phyloP scores from a whole-genome alignment of 2,797 vertebrate genomes.

The Semotilus atromaculatus region DNA sequence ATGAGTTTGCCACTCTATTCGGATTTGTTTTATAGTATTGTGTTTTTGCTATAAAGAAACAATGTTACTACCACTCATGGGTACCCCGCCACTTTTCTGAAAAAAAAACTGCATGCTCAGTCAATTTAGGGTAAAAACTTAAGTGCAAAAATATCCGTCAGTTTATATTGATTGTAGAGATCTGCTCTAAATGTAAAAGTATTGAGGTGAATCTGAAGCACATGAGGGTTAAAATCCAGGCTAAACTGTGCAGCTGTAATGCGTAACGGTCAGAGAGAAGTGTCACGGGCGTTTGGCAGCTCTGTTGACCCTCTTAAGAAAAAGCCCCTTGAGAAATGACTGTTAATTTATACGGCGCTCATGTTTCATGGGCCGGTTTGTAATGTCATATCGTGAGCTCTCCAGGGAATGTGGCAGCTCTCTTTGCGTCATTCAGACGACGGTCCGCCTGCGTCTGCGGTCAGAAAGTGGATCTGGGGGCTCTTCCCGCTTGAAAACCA shows the following conservation, averaged over 20 bases:
- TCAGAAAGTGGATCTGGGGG: constrained; percentile 17
- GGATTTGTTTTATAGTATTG: background rate
- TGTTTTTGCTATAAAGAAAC: background rate
- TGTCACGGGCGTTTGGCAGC: constrained; percentile 40
- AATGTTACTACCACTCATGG: background rate
- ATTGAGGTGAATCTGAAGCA: background rate
- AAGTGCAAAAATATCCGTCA: background rate
- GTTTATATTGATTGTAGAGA: background rate
- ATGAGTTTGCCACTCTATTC: background rate
- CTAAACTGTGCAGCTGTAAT: constrained; percentile 4
- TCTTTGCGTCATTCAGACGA: constrained; percentile 73
- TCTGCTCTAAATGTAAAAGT: background rate
- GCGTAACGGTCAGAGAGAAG: background rate
- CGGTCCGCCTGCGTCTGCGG: constrained; percentile 54
- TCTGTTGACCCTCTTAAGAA: constrained; percentile 23
- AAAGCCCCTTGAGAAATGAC: constrained; percentile 66
- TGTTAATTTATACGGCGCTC: constrained; percentile 66
- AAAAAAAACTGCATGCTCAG: background rate
- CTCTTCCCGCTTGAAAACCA: constrained; percentile 31
- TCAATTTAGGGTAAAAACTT: background rate
- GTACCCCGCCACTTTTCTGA: background rate
- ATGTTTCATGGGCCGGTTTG: constrained; percentile 68
- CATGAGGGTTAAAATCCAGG: background rate
- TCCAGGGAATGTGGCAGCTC: constrained; percentile 80
- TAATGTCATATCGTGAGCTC: constrained; percentile 74